Evolutionary conservation across 2,113 vertebrate genomes (phyloP).

Genomic region (Phylloscopus trochiloides): DNA sequence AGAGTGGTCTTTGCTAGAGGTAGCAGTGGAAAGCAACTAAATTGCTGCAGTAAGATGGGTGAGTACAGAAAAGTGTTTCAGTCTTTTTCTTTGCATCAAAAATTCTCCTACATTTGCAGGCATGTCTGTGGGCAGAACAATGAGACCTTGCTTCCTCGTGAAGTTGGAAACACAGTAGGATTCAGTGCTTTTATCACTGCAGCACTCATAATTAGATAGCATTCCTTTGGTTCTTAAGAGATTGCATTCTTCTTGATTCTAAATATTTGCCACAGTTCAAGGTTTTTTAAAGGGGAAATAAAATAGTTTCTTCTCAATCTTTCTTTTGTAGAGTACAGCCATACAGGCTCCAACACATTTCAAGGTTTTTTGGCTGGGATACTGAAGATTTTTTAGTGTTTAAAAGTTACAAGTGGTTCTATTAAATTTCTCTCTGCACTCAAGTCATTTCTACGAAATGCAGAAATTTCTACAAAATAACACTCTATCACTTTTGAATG

Average conservation of each 20-base stretch:
- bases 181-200: neutral
- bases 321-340: neutral
- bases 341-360: neutral
- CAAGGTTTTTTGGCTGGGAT: neutral
- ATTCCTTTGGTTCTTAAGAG: conserved; percentile 16
- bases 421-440: neutral
- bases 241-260: neutral
- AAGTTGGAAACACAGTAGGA: neutral
- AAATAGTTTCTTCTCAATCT: neutral
- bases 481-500: neutral
- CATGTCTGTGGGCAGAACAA: conserved; percentile 49
- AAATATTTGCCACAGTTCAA: neutral
- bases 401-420: neutral
- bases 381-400: neutral
- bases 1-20: neutral
- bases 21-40: neutral
- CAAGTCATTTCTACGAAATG: neutral
- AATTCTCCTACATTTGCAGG: conserved; percentile 24
- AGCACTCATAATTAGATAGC: conserved; percentile 1
- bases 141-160: neutral
- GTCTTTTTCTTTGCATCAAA: neutral
- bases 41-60: neutral
- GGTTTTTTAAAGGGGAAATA: neutral
- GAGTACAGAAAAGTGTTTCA: neutral
- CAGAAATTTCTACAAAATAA: neutral